Conservation (phyloP, 2,113 vertebrate species). For the Choloepus hoffmanni region DNA sequence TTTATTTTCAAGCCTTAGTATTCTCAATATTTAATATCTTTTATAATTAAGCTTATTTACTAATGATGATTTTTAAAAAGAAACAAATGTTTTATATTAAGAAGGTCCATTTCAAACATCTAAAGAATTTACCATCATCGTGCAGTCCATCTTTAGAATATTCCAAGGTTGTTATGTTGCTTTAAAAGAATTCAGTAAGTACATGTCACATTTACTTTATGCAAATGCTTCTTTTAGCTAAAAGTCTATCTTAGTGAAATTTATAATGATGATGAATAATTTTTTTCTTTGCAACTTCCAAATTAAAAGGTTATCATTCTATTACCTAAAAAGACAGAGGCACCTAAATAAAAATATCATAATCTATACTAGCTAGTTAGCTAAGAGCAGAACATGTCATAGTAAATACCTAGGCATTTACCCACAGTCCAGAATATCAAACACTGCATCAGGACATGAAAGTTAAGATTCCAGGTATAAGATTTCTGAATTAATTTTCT, state of each 20-base stretch:
- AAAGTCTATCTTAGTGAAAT: not conserved
- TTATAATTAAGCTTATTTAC: conserved; percentile 49
- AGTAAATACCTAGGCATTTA: conserved; percentile 10
- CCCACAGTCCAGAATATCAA: not conserved
- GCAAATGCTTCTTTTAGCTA: not conserved
- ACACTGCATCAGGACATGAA: not conserved
- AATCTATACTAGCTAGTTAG: not conserved
- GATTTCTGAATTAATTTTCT: conserved; percentile 38
- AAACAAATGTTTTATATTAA: conserved; percentile 35
- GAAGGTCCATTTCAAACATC: conserved; percentile 22
- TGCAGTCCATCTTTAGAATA: conserved; percentile 27
- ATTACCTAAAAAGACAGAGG: conserved; percentile 21
- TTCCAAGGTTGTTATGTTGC: not conserved
- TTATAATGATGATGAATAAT: not conserved
- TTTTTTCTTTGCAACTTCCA: not conserved
- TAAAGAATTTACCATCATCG: not conserved
- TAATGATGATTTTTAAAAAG: conserved; percentile 19
- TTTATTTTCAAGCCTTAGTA: conserved; percentile 40
- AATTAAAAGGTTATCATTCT: conserved; percentile 35
- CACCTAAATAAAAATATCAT: not conserved
- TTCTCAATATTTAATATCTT: not conserved
- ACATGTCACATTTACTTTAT: conserved; percentile 23
- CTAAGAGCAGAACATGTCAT: not conserved
- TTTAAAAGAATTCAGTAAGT: conserved; percentile 26
- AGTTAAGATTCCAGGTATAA: not conserved